Base-by-base conservation (phyloP, 2,797 vertebrate species). In the Taenioides sp. region DNA sequence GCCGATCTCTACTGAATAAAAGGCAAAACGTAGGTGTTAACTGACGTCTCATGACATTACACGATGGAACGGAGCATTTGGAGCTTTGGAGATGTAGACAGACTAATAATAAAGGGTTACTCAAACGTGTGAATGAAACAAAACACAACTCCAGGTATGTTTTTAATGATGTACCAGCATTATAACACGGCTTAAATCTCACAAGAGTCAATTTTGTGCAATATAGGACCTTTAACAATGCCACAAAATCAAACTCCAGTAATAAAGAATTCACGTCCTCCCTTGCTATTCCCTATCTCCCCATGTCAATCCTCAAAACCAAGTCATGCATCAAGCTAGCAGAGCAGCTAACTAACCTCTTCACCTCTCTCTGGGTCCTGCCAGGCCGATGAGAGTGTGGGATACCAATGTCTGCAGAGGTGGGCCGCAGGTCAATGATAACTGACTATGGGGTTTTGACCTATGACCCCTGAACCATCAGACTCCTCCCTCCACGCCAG, bases 241-340 rank as follows among this genome's bases (percentile, higher is more conserved):
- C 34, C 77, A 76, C 23, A 71, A 47, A 66, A 70, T 64, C 67
- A 71, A 23, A 67, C 52, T 61, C 34, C 69, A 78, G 80, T 75
- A 77, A 70, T 54, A 22, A 70, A 67, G 75, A 78, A 69, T 57
- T 65, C 23, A 74, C 47, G 68, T 52, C 72, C 73, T 68, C 74
- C 7, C 37, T 73, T 79, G 73, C 78, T 10, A 37, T 76, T 66
- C 64, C 81, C 72, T 12, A 80, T 75, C 20, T 74, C 86, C 67
- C 74, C 80, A 74, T 37, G 88, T 91, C 90, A 86, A 82, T 90
- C 87, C 85, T 68, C 34, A 3, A 71, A 22, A n/a, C 43, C 0
- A 60, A 58, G 81, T 85, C 84, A 89, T 91, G 86, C 74, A 90
- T 92, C 89, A 92, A 89, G 82, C 77, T 20, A 70, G 5, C 78